Percentiles rank a stretch among this genome's conserved stretches.
Evolutionary conservation across 1,140 invertebrate genomes (phyloP).

Genomic region (Anastrepha ludens): DNA sequence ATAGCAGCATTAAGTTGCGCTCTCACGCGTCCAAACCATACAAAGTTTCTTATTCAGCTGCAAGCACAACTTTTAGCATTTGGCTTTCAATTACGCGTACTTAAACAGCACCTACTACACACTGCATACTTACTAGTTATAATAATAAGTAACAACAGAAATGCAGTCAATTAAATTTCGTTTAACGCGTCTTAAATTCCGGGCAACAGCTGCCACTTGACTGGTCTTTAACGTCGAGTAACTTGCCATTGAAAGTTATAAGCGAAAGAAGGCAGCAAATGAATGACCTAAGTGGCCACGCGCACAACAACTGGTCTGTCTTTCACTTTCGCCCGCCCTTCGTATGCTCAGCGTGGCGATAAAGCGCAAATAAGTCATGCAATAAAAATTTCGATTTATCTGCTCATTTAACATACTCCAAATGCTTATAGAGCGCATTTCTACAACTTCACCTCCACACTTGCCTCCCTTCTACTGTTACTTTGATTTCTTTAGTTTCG

Average conservation of each 20-base stretch:
- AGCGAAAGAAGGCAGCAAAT: background rate
- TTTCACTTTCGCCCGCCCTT: background rate
- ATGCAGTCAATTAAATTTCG: slow-evolving; percentile 36
- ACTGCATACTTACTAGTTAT: background rate
- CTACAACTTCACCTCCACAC: background rate
- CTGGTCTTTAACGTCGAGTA: background rate
- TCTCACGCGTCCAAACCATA: background rate
- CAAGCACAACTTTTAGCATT: background rate
- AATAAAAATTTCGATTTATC: slow-evolving; percentile 54
- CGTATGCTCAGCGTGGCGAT: background rate
- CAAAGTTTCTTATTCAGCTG: background rate
- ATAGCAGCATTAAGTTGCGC: background rate
- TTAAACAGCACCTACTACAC: background rate
- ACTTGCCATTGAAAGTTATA: background rate
- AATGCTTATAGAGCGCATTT: slow-evolving; percentile 15
- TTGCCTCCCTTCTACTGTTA: background rate
- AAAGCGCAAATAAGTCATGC: slow-evolving; percentile 37
- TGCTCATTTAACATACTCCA: slow-evolving; percentile 30
- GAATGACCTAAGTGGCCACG: slow-evolving; percentile 1
- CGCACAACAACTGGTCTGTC: background rate
- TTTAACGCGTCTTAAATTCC: slow-evolving; percentile 37
- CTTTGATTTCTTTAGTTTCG: slow-evolving; percentile 2
- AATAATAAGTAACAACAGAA: background rate
- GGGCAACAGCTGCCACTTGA: slow-evolving; percentile 23
- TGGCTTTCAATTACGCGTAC: background rate